Conservation (phyloP, 2,113 vertebrate species). For the Thomomys bottae region DNA sequence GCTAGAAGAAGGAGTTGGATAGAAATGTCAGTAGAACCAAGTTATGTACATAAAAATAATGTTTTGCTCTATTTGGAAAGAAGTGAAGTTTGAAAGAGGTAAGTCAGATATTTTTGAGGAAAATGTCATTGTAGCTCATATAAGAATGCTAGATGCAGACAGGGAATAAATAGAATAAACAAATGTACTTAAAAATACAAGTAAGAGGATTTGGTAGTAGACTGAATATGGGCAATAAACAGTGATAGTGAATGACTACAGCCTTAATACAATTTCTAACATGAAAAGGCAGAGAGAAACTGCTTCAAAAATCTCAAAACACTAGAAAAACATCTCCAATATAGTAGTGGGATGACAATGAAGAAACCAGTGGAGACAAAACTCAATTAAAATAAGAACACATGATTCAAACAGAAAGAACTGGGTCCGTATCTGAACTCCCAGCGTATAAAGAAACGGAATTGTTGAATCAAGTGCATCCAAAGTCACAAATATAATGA, state of each 20-base stretch:
- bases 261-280: not conserved
- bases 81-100: not conserved
- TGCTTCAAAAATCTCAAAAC: not conserved
- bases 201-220: not conserved
- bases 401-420: not conserved
- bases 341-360: not conserved
- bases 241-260: not conserved
- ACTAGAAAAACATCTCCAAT: not conserved
- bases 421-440: not conserved
- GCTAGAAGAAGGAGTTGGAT: not conserved
- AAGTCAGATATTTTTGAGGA: not conserved
- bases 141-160: not conserved
- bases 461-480: not conserved
- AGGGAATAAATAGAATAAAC: not conserved
- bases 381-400: not conserved
- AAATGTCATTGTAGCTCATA: not conserved
- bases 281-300: not conserved
- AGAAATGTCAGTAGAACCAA: not conserved
- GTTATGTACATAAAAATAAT: not conserved
- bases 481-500: not conserved
- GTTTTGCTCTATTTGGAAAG: not conserved
- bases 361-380: not conserved
- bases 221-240: not conserved
- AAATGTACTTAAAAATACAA: not conserved
- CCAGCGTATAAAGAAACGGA: not conserved